Evolutionary conservation across 2,113 vertebrate species (phyloP).

Genomic region (Ranitomeya imitator): DNA sequence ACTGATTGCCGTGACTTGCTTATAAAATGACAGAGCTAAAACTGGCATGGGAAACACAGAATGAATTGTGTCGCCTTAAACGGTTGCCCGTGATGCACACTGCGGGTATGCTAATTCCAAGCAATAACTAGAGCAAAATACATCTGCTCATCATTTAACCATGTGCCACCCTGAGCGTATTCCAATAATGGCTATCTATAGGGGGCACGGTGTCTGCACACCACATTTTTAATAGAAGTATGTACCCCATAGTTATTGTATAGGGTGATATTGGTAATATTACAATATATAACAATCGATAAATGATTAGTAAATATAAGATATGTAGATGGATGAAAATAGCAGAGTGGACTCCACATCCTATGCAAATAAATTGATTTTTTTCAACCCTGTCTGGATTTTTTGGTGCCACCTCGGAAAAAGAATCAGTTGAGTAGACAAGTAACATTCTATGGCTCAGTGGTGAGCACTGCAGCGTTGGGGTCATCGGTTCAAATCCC

Average conservation of each 20-base stretch:
- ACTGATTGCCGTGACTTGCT: slow-evolving; percentile 7
- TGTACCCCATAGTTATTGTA: not conserved
- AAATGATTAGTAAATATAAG: not conserved
- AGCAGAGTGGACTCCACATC: too few species aligned
- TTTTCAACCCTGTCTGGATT: too few species aligned
- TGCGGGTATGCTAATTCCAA: slow-evolving; percentile 27
- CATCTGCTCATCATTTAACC: slow-evolving; percentile 32
- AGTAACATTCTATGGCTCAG: too few species aligned
- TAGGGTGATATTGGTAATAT: not conserved
- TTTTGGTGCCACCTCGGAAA: too few species aligned
- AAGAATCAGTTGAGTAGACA: too few species aligned
- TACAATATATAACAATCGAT: not conserved
- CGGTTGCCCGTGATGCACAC: not conserved
- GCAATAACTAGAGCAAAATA: slow-evolving; percentile 7
- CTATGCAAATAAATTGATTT: too few species aligned
- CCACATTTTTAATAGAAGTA: not conserved
- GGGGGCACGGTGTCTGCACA: not conserved
- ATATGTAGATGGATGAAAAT: not conserved
- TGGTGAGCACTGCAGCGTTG: too few species aligned
- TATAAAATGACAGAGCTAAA: slow-evolving; percentile 23
- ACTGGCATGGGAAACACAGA: slow-evolving; percentile 44
- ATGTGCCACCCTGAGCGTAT: not conserved
- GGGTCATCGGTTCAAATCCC: too few species aligned
- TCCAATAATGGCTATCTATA: not conserved
- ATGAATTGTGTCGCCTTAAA: slow-evolving; percentile 23